Evolutionary conservation across 2,888 invertebrate genomes (phyloP).

Genomic region (Tribolium freemani): DNA sequence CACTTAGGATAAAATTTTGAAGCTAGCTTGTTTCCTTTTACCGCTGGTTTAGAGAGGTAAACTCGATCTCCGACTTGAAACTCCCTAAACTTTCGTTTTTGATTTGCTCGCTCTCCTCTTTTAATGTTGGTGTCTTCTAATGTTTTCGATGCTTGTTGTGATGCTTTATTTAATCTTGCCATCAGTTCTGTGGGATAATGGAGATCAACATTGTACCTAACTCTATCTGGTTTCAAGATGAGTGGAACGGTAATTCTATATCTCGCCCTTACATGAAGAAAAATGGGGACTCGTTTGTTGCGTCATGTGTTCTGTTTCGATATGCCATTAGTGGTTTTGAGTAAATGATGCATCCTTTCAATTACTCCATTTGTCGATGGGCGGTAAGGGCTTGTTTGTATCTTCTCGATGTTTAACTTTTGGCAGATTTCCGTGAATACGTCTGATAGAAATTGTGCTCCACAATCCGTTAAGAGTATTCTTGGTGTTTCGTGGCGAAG

Average conservation of each 20-base stretch:
- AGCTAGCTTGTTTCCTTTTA: neutral
- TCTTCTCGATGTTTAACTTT: slow-evolving; percentile 22
- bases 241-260: slow-evolving; percentile 9
- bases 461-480: slow-evolving; percentile 47
- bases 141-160: neutral
- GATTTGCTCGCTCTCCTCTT: neutral
- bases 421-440: slow-evolving; percentile 29
- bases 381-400: slow-evolving; percentile 37
- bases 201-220: slow-evolving; percentile 42
- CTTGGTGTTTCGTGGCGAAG: slow-evolving; percentile 44
- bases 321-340: slow-evolving; percentile 42
- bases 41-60: neutral
- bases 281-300: slow-evolving; percentile 44
- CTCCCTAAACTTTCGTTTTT: neutral
- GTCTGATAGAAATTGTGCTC: slow-evolving; percentile 39
- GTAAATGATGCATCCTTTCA: slow-evolving; percentile 42
- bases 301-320: slow-evolving; percentile 24
- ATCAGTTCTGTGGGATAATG: slow-evolving; percentile 46
- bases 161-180: slow-evolving; percentile 2
- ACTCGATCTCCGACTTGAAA: neutral
- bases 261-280: slow-evolving; percentile 40
- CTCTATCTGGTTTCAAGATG: neutral
- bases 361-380: slow-evolving; percentile 42
- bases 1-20: neutral
- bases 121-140: neutral